phyloP scores from a whole-genome alignment of 1,140 invertebrate genomes.

The Nilaparvata lugens region DNA sequence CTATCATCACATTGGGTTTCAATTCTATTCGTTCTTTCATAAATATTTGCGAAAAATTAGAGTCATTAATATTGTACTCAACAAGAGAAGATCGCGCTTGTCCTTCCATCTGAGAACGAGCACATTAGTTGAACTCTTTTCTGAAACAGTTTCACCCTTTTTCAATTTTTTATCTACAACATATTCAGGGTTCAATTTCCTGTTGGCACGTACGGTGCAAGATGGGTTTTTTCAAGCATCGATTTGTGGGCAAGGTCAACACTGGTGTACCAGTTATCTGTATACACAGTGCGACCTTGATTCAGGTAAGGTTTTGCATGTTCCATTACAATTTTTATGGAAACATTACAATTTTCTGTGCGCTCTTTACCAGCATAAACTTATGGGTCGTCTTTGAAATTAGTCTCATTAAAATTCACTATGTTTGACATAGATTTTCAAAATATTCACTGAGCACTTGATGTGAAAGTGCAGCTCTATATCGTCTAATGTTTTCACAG shows the following conservation, averaged over 20 bases:
- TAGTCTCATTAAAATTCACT: too few species aligned
- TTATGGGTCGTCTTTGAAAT: conserved; percentile 22
- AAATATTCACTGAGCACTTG: too few species aligned
- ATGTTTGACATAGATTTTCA: too few species aligned
- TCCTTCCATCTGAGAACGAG: too few species aligned
- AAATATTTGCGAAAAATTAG: background rate
- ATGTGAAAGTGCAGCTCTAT: too few species aligned
- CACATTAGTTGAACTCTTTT: too few species aligned
- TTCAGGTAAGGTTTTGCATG: background rate
- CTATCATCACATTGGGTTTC: background rate
- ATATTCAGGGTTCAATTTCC: background rate
- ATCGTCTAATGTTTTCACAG: too few species aligned
- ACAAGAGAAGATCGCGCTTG: background rate
- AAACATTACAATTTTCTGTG: background rate
- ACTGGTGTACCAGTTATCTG: background rate
- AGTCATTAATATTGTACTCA: background rate
- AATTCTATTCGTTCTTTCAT: background rate
- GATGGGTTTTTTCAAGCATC: background rate
- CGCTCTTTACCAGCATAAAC: background rate
- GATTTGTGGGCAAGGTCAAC: background rate
- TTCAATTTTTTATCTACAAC: too few species aligned
- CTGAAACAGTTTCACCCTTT: too few species aligned
- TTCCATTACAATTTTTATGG: too few species aligned
- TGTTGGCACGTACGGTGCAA: background rate
- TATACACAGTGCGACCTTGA: background rate